Evolutionary conservation across 1,140 invertebrate species (phyloP), one percentile per base, ranked within the genome.

Genomic region (Zaprionus vittiger): DNA sequence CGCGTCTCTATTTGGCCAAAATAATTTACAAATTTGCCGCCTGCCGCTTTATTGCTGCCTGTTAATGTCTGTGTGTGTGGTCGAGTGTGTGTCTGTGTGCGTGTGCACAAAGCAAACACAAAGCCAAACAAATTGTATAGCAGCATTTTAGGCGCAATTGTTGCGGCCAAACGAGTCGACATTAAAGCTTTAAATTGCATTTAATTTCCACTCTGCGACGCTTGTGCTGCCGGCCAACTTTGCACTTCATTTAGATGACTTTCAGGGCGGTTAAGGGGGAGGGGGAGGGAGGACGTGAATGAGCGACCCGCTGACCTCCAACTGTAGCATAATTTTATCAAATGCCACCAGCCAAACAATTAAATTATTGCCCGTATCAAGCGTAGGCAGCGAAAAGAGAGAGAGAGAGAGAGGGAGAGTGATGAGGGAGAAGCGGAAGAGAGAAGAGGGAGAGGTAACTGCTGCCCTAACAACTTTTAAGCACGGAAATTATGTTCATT

Each of bases 191-290:
- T 79, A 79, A 79, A 75, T 75, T 76, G 74, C 57, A 79, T 71
- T 75, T 71, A 67, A 77, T 61, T 68, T 78, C 9, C 52, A 49
- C 9, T 60, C 49, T 49, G 54, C 14, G 44, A n/a, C 26, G 15
- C 14, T 57, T 66, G 41, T 14, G 70, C 63, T 47, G 55, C 1
- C 26, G 73, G 77, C 41, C 67, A 89, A 89, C 70, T 86, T 86
- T 89, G 77, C 83, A 89, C 84, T 89, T 83, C 59, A 80, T 86
- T 83, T 70, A 63, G 72, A 80, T 89, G 80, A 83, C 77, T 89
- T 68, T 72, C 55, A 67, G 15, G 55, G 65, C 14, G 31, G 22
- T 22, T 7, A 14, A 7, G 20, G 15, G 15, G 1, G 5, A 14
- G 7, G 2, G 0, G 2, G 11, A 20, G 64, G 24, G 22, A n/a